phyloP scores from a whole-genome alignment of 2,888 invertebrate genomes.

The Tachystola acroxantha region DNA sequence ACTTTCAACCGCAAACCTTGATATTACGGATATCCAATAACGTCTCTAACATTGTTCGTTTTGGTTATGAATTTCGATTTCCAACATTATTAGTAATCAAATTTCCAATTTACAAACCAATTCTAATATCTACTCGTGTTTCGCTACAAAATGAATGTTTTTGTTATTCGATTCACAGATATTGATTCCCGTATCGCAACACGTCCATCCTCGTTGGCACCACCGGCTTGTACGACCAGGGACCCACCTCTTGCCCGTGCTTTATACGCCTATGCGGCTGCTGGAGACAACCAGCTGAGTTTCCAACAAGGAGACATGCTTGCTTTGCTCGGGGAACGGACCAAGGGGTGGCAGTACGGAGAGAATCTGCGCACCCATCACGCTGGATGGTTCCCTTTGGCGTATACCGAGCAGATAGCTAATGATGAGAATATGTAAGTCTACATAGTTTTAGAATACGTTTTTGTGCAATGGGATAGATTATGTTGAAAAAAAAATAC shows the following conservation, averaged over 20 bases:
- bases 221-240: constrained; percentile 74
- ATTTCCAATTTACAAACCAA: too few species aligned
- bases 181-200: constrained; percentile 57
- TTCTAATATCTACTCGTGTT: too few species aligned
- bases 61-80: too few species aligned
- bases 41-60: too few species aligned
- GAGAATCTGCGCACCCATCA: constrained; percentile 94
- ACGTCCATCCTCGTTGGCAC: constrained; percentile 83
- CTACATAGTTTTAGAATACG: too few species aligned
- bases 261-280: constrained; percentile 92
- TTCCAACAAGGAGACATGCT: constrained; percentile 95
- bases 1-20: neutral
- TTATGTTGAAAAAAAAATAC: neutral
- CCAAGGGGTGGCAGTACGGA: constrained; percentile 98
- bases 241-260: constrained; percentile 90
- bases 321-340: constrained; percentile 91
- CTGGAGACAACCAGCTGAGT: constrained; percentile 93
- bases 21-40: too few species aligned
- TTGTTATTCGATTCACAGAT: too few species aligned
- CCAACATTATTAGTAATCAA: too few species aligned
- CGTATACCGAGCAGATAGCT: constrained; percentile 91
- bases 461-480: neutral
- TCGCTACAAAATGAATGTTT: too few species aligned
- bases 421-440: constrained; percentile 82
- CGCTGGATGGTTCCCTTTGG: constrained; percentile 96